Evolutionary conservation across 35 echinoderm and acorn worm genomes (phyloP), one percentile per base, ranked within the genome.

Genomic region (Ophioderma brevispina): DNA sequence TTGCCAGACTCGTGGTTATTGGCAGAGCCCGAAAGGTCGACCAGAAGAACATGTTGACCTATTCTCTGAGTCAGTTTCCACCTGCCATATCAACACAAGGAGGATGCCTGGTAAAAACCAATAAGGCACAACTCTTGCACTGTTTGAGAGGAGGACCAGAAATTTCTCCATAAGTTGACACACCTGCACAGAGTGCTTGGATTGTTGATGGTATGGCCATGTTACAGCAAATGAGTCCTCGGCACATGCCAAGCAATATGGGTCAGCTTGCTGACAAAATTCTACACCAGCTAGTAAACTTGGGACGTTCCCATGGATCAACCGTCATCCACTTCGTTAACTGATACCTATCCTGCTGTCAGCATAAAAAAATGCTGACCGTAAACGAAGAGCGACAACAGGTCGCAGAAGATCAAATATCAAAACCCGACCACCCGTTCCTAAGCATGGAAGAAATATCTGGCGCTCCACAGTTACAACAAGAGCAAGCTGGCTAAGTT

Each of bases 381-480:
- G 92, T 33, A 55, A 64, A 0, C 82, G 84, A 13, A 81, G 86
- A 38, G 86, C 79, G 21, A 33, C 37, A 5, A 15, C 84, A 76
- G 40, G 36, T 33, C 76, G 78, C 56, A 46, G 30, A 38, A 50
- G 40, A 87, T 70, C 32, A 77, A 87, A 39, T 86, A 76, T 87
- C 77, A 84, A 41, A 46, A 92, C 63, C 35, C 40, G n/a, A 31
- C 78, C 81, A 23, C 83, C 90, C 40, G 18, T 52, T 4, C 90
- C n/a, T n/a, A n/a, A n/a, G n/a, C 81, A 79, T 87, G 84, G 84
- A 92, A 92, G 36, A 92, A 92, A 76, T 92, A 87, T 32, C 35
- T 92, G 0, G 41, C n/a, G 39, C n/a, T n/a, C n/a, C 42, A 92
- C 75, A 36, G 90, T 30, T 35, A 39, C 1, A 92, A 80, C 84